Percentiles rank a stretch among this genome's conserved stretches.
These are phyloP conservation scores for Montipora foliosa DNA, from an alignment of 64 coral and sea anemone genomes.

Conservation along the genomic window DNA sequence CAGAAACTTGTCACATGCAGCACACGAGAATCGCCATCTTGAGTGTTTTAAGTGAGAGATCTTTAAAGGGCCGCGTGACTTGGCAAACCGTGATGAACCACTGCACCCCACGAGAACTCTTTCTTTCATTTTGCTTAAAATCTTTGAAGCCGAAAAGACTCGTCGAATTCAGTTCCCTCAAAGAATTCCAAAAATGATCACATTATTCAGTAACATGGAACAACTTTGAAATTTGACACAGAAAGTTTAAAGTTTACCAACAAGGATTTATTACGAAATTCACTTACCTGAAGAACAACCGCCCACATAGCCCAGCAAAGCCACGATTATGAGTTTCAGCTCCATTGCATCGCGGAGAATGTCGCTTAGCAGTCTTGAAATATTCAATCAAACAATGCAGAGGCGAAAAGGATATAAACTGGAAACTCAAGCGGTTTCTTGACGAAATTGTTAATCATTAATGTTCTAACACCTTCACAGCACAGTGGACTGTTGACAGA, in stretches of 20 bases:
- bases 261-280: not conserved
- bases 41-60: not conserved
- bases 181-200: no score
- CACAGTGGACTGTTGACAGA: no score
- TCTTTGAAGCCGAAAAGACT: no score
- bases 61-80: no score
- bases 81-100: no score
- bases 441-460: no score
- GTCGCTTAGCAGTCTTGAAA: not conserved
- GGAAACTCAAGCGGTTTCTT: no score
- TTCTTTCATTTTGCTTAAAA: no score
- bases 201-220: not conserved
- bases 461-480: no score
- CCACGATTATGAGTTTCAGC: not conserved
- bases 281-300: not conserved
- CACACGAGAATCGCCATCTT: not conserved
- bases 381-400: not conserved
- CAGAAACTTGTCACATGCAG: not conserved
- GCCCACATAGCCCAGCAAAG: not conserved
- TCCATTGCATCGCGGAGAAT: not conserved
- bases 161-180: no score
- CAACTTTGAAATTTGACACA: not conserved
- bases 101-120: no score
- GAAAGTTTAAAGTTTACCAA: not conserved
- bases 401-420: not conserved